Base-by-base conservation (phyloP, 1,140 invertebrate species). In the Sesamia nonagrioides region DNA sequence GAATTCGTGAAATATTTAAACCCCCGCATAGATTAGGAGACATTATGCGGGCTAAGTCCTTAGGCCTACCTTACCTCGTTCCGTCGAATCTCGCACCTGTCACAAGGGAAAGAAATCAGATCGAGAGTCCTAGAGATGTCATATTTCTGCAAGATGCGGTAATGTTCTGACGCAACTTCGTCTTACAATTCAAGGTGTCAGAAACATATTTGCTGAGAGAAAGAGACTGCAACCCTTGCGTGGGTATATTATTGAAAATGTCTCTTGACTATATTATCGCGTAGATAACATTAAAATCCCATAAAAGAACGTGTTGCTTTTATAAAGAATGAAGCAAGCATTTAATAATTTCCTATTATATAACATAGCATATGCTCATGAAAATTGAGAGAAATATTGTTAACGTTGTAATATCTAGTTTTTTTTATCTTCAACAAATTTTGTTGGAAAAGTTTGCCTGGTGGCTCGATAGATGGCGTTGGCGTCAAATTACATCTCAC, bases 21-120 rank as follows among this genome's bases (percentile, higher is more conserved):
- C 33, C 33, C 35, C 9, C 15, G 15, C 33, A 50, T n/a, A 4
- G 17, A 63, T 35, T 27, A 33, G 2, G 2, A 50, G 45, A 50
- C 21, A 50, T 61, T 61, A 37, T 69, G 21, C 42, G 18, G 66
- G 18, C 21, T 1, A 56, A 69, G 11, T 69, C 27, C 27, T 69
- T 17, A 15, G 42, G 50, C 9, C 18, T 48, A 33, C 42, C 50
- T 69, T 69, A 50, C 42, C 18, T 27, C 37, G 66, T 42, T 35
- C 40, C 60, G 60, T 48, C 27, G 63, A 68, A 69, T 69, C 66
- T 69, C 42, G 37, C 60, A 40, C 61, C 18, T 13, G 66, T 27
- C 66, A 50, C 63, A 33, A 69, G 66, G 42, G 66, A 69, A 48
- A 69, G 66, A 48, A 69, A 69, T 18, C 11, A 50, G 66, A 50